A percentile compares a stretch with the other conserved stretches of the same genome.
Conservation (phyloP, 2,888 invertebrate genomes). For the Cryptocheilus praepositus region DNA sequence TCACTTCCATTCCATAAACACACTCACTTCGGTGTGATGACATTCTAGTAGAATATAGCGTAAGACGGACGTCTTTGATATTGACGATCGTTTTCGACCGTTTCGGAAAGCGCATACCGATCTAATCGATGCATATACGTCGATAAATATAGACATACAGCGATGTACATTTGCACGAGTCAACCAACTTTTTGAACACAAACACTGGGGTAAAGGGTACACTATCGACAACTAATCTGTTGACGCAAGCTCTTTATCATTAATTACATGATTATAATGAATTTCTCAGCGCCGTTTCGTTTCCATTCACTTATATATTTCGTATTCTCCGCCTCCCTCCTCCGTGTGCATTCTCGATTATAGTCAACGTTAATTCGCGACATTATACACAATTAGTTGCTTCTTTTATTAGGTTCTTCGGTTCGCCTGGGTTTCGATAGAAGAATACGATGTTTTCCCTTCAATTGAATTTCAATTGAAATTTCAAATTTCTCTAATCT, state of each 20-base stretch:
- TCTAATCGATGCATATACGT: too few relatives aligned
- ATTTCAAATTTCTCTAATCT: too few relatives aligned
- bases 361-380: not conserved
- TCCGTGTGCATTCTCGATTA: not conserved
- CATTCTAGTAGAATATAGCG: not conserved
- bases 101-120: constrained; percentile 40
- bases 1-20: not conserved
- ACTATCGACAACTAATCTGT: constrained; percentile 35
- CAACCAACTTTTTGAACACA: constrained; percentile 55
- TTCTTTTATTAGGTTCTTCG: too few relatives aligned
- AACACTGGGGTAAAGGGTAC: constrained; percentile 69
- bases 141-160: constrained; percentile 26
- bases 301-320: constrained; percentile 22
- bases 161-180: constrained; percentile 36
- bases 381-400: not conserved
- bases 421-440: too few relatives aligned
- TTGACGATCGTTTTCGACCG: too few relatives aligned
- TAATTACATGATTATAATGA: constrained; percentile 43
- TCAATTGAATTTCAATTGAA: too few relatives aligned
- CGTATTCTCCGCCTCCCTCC: constrained; percentile 27
- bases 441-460: too few relatives aligned
- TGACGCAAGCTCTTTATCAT: constrained; percentile 41
- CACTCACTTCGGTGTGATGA: not conserved
- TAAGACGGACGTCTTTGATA: too few relatives aligned
- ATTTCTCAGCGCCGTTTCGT: constrained; percentile 22